A percentile compares a stretch with the other conserved stretches of the same genome.
Evolutionary conservation across 2,888 invertebrate species (phyloP).

Genomic region (Pristionchus fissidentatus): DNA sequence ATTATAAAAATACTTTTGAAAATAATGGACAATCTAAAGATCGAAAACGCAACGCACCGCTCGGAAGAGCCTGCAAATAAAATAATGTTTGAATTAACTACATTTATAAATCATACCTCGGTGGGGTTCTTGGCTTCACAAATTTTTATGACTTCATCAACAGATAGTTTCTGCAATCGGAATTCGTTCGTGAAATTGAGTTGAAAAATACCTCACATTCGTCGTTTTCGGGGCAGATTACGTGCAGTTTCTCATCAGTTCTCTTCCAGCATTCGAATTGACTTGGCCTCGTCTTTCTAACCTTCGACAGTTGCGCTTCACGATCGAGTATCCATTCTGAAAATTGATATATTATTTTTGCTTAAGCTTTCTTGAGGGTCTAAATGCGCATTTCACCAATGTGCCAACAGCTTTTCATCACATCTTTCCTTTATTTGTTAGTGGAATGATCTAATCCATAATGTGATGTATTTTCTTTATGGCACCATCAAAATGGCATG

Average conservation of each 20-base stretch:
- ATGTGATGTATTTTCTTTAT: too few relatives aligned
- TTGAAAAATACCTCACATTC: not conserved
- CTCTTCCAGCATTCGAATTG: conserved; percentile 18
- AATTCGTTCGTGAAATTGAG: not conserved
- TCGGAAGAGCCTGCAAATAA: not conserved
- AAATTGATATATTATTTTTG: too few relatives aligned
- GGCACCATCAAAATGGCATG: too few relatives aligned
- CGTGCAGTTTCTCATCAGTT: conserved; percentile 13
- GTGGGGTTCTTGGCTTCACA: not conserved
- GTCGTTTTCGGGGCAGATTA: conserved; percentile 17
- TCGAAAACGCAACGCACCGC: conserved; percentile 1
- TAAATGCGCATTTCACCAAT: too few relatives aligned
- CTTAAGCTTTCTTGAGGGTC: too few relatives aligned
- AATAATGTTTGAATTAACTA: not conserved
- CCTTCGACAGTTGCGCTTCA: not conserved
- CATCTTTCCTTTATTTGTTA: too few relatives aligned
- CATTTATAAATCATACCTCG: not conserved
- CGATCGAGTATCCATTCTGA: conserved; percentile 25
- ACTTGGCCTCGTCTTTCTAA: not conserved
- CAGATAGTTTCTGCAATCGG: not conserved
- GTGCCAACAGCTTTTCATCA: too few relatives aligned
- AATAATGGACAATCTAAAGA: not conserved
- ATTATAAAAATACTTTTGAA: too few relatives aligned
- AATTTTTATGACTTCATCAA: not conserved
- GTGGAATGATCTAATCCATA: too few relatives aligned